phyloP scores from a whole-genome alignment of 2,888 invertebrate genomes.

The Andrena flavipes region DNA sequence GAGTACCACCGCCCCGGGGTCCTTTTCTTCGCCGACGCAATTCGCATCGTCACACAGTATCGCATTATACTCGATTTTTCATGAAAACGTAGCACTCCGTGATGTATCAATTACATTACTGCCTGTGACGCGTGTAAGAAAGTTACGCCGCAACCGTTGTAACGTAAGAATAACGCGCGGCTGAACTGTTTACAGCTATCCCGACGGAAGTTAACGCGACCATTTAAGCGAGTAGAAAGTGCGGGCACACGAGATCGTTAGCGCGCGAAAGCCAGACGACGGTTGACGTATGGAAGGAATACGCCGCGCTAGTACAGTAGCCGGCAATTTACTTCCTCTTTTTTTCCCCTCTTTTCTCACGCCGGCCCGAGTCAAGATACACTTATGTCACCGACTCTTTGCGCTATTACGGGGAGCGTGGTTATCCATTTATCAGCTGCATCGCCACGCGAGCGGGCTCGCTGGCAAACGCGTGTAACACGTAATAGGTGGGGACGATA shows the following conservation, averaged over 20 bases:
- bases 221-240: slow-evolving; percentile 61
- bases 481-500: slow-evolving; percentile 37
- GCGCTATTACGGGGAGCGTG: slow-evolving; percentile 7
- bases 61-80: too few relatives aligned
- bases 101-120: too few relatives aligned
- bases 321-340: slow-evolving; percentile 7
- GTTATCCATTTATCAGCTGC: slow-evolving; percentile 38
- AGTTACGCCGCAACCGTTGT: background rate
- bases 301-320: slow-evolving; percentile 21
- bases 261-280: slow-evolving; percentile 44
- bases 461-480: slow-evolving; percentile 12
- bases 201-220: slow-evolving; percentile 51
- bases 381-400: slow-evolving; percentile 45
- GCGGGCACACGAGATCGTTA: slow-evolving; percentile 60
- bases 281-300: slow-evolving; percentile 40
- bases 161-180: slow-evolving; percentile 13
- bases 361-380: background rate
- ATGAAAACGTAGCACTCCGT: too few relatives aligned
- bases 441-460: slow-evolving; percentile 32
- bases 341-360: slow-evolving; percentile 34
- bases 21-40: too few relatives aligned
- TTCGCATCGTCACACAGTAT: too few relatives aligned
- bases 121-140: background rate
- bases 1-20: too few relatives aligned
- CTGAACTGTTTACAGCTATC: slow-evolving; percentile 41